Conservation (phyloP, 2,113 vertebrate species). For the Pachypanchax playfairii region DNA sequence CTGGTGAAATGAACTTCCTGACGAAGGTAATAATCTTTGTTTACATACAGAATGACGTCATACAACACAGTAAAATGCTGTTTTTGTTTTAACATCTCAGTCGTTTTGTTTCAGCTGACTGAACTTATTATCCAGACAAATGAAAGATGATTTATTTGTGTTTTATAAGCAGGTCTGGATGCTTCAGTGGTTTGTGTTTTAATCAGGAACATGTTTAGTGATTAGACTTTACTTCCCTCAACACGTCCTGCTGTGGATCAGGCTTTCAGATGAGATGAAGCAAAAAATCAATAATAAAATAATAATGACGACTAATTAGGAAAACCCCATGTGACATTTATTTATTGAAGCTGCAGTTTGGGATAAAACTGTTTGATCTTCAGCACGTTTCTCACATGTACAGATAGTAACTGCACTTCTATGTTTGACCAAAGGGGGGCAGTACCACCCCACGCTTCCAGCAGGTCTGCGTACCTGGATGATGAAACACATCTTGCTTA, state of each 20-base stretch:
- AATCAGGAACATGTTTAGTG: conserved; percentile 54
- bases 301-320: conserved; percentile 71
- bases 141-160: conserved; percentile 13
- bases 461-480: background rate
- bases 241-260: conserved; percentile 52
- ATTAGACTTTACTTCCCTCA: conserved; percentile 55
- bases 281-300: conserved; percentile 42
- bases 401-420: background rate
- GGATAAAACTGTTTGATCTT: conserved; percentile 42
- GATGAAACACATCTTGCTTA: conserved; percentile 43
- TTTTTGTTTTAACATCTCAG: background rate
- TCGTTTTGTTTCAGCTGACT: background rate
- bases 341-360: conserved; percentile 24
- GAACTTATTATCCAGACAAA: background rate
- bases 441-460: conserved; percentile 53
- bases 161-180: conserved; percentile 48
- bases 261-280: conserved; percentile 61
- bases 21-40: too few species aligned
- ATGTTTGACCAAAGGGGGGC: conserved; percentile 57
- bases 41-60: too few species aligned
- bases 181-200: conserved; percentile 57
- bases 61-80: too few species aligned
- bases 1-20: too few species aligned
- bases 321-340: conserved; percentile 57
- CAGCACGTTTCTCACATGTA: conserved; percentile 45